Conservation (phyloP, 2,888 invertebrate genomes). For the Linnaemya tessellans region DNA sequence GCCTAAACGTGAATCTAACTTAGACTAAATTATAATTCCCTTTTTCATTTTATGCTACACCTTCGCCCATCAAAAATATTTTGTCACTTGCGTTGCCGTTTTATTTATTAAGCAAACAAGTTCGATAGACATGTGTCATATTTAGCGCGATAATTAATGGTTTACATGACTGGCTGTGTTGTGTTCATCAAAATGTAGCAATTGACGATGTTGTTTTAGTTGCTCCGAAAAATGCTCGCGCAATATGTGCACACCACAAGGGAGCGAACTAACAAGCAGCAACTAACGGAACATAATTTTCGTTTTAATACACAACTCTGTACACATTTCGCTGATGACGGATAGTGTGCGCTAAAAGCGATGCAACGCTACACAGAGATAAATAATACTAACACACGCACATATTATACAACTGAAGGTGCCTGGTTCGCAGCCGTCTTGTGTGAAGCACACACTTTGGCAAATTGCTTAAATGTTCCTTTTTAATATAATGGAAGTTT, state of each 20-base stretch:
- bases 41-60: not conserved
- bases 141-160: conserved; percentile 71
- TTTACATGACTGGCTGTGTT: conserved; percentile 48
- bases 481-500: not conserved
- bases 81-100: conserved; percentile 5
- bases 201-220: conserved; percentile 38
- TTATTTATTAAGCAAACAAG: conserved; percentile 38
- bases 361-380: not conserved
- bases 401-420: not conserved
- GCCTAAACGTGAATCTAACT: not conserved
- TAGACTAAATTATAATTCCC: not conserved
- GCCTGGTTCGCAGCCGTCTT: not conserved
- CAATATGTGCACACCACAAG: conserved; percentile 21
- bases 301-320: conserved; percentile 28
- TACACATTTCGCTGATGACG: not conserved
- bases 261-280: conserved; percentile 7
- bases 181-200: not conserved
- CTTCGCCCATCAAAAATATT: not conserved
- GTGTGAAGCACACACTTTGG: no score
- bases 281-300: conserved; percentile 27
- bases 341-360: not conserved
- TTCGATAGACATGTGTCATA: conserved; percentile 64
- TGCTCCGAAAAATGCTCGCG: conserved; percentile 23
- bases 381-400: not conserved
- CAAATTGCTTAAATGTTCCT: no score